Evolutionary conservation across 2,888 invertebrate species (phyloP), one percentile per base, ranked within the genome.

Genomic region (Pandemis cinnamomeana): DNA sequence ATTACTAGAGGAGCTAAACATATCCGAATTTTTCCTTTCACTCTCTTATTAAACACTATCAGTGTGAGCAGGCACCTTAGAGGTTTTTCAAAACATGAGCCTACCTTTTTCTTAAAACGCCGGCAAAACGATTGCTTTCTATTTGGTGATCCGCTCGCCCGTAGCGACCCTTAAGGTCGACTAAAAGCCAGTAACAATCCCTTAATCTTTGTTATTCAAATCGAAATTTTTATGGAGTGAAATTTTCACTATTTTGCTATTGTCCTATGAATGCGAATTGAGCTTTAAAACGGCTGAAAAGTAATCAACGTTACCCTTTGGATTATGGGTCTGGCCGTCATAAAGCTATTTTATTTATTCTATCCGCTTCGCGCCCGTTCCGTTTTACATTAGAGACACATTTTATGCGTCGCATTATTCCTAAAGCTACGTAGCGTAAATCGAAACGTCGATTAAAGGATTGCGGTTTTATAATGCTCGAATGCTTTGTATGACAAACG

Each of bases 361-460:
- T 67, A 58, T 63, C 55, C 15, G 71, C 51, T 71, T 46, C 53
- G 55, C 55, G 64, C 53, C 13, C 55, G 63, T 63, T 72, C 64
- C 72, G 72, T 69, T 72, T 68, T 55, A 55, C 72, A 69, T 72
- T 69, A 72, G 46, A 55, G 41, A 69, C 58, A 69, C 58, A 64
- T 71, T 72, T 72, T 69, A 72, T 64, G 63, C 68, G 48, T 58
- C n/a, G 15, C 55, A 20, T 68, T 69, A 58, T 72, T 64, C 69
- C 41, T 13, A 67, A n/a, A 58, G 63, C 55, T n/a, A 44, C 11
- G 58, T 48, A 64, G 58, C 58, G 71, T 71, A 71, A 75, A 71
- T 68, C 41, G 67, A 64, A 64, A 60, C 51, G 64, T 75, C 68
- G 71, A 68, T 75, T 75, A 75, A 60, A 71, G 67, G 63, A 48